Percentiles rank a stretch among this genome's conserved stretches.
phyloP scores from a whole-genome alignment of 2,888 invertebrate genomes.

The Scaptomyza polygonia region DNA sequence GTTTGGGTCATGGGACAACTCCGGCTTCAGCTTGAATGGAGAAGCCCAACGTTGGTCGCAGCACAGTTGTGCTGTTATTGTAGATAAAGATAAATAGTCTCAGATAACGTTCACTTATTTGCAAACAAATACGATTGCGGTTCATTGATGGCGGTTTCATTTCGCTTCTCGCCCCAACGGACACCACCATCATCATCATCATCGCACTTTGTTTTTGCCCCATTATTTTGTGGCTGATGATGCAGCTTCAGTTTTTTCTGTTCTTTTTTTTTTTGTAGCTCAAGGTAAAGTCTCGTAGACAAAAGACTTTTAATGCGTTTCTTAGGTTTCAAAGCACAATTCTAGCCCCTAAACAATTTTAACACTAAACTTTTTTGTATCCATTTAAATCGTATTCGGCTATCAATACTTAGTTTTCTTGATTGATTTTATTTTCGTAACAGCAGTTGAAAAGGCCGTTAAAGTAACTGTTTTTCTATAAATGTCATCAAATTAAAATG shows the following conservation, averaged over 20 bases:
- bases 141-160: slow-evolving; percentile 77
- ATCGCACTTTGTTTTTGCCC: slow-evolving; percentile 16
- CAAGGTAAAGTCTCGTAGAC: slow-evolving; percentile 11
- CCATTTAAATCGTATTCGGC: too few species aligned
- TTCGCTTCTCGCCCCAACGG: slow-evolving; percentile 39
- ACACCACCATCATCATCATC: slow-evolving; percentile 5
- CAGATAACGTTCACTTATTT: slow-evolving; percentile 79
- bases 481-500: too few species aligned
- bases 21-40: slow-evolving; percentile 24
- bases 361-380: neutral
- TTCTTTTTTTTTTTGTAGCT: too few species aligned
- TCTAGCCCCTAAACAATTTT: neutral
- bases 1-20: slow-evolving; percentile 38
- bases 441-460: too few species aligned
- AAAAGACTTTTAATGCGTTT: slow-evolving; percentile 12
- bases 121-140: slow-evolving; percentile 80
- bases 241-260: slow-evolving; percentile 13
- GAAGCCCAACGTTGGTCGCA: slow-evolving; percentile 25
- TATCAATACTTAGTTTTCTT: too few species aligned
- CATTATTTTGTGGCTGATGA: slow-evolving; percentile 60
- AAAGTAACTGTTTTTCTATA: too few species aligned
- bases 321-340: neutral
- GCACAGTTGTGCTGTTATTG: slow-evolving; percentile 53
- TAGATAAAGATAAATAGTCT: slow-evolving; percentile 79
- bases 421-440: too few species aligned